These are phyloP conservation scores for Pseudomugil gertrudae DNA, from an alignment of 2,797 vertebrate species.

Conservation along the genomic window DNA sequence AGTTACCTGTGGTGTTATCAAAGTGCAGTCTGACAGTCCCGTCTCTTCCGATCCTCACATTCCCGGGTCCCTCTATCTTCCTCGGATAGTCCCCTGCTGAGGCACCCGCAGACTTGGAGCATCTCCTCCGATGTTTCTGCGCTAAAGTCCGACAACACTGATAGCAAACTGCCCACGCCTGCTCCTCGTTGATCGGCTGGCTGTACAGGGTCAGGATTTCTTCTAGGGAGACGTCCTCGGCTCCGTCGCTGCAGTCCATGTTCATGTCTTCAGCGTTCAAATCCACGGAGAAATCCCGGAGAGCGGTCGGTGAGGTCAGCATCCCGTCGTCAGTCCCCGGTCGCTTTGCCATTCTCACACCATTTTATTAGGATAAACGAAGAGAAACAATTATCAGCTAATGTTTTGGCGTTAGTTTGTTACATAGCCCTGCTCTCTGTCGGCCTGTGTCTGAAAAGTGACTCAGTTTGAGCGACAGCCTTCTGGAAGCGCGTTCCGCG, in stretches of 20 bases:
- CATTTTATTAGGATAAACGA: constrained; percentile 24
- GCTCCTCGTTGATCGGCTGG: constrained; percentile 97
- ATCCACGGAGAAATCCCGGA: constrained; percentile 58
- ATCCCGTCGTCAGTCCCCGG: constrained; percentile 74
- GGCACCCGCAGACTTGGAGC: constrained; percentile 62
- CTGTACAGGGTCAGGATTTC: constrained; percentile 91
- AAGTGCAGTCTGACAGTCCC: constrained; percentile 82
- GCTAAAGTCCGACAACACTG: constrained; percentile 88
- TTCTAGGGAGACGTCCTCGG: constrained; percentile 86
- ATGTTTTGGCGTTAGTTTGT: neutral
- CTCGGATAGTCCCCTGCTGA: constrained; percentile 45
- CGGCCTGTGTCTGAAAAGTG: constrained; percentile 8
- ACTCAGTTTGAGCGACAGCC: neutral
- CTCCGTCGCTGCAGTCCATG: constrained; percentile 74
- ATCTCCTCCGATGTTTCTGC: constrained; percentile 67
- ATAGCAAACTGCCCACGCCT: constrained; percentile 97
- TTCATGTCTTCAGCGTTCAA: constrained; percentile 62
- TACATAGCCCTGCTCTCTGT: neutral
- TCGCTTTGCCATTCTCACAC: constrained; percentile 77
- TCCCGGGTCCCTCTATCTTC: constrained; percentile 81
- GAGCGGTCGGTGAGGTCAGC: constrained; percentile 67
- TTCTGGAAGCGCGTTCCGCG: constrained; percentile 28
- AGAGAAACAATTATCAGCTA: neutral
- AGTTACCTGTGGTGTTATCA: constrained; percentile 71
- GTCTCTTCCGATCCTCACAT: constrained; percentile 88